Conservation (phyloP, 2,797 vertebrate genomes). For the Rhincodon typus region DNA sequence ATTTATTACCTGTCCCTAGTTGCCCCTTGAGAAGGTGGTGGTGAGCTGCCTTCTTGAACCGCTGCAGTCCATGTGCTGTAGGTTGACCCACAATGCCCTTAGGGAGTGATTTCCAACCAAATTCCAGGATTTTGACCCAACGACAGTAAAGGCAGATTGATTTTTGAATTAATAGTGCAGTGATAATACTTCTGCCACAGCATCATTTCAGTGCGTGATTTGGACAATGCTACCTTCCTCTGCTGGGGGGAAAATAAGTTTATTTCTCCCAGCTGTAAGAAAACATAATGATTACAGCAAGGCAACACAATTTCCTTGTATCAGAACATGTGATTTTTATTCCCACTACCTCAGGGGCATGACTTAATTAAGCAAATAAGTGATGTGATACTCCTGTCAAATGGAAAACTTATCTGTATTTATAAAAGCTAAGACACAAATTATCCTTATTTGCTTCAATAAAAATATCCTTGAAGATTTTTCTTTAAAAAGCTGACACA, state of each 20-base stretch:
- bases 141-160: too few species aligned
- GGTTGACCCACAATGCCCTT: too few species aligned
- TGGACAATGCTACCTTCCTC: not conserved
- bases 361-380: not conserved
- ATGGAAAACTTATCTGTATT: not conserved
- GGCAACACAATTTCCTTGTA: not conserved
- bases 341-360: not conserved
- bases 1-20: too few species aligned
- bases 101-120: too few species aligned
- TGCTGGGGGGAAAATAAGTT: not conserved
- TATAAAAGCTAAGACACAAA: not conserved
- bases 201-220: not conserved
- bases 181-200: too few species aligned
- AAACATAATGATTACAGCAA: not conserved
- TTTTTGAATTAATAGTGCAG: too few species aligned
- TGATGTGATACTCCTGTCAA: not conserved
- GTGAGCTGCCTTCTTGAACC: too few species aligned
- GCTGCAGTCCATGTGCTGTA: too few species aligned
- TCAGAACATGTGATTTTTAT: not conserved
- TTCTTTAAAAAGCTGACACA: not conserved
- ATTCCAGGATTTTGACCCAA: too few species aligned
- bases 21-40: too few species aligned
- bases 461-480: not conserved
- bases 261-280: not conserved
- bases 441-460: not conserved